These are phyloP conservation scores for Carabus problematicus DNA, from an alignment of 2,888 invertebrate genomes.

Conservation along the genomic window DNA sequence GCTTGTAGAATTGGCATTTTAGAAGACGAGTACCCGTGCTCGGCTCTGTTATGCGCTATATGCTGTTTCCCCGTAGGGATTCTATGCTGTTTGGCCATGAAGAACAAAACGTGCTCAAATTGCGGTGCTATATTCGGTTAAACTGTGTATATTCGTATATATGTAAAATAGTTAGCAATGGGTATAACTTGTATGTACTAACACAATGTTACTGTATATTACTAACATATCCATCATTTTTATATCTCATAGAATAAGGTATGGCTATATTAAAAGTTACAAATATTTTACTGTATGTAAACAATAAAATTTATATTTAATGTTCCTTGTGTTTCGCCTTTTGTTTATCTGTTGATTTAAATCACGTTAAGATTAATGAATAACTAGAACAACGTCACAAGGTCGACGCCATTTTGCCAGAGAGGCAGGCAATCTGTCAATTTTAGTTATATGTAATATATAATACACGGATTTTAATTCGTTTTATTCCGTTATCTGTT, in stretches of 20 bases:
- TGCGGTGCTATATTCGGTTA: conserved; percentile 84
- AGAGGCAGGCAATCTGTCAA: no score
- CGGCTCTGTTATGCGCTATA: conserved; percentile 84
- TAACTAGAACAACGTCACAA: no score
- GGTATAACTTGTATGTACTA: background rate
- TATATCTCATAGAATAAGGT: background rate
- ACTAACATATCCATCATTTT: conserved; percentile 12
- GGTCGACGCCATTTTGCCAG: no score
- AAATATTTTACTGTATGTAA: no score
- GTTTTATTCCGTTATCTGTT: no score
- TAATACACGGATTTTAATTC: no score
- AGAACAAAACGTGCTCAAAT: conserved; percentile 84
- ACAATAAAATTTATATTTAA: no score
- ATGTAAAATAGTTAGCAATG: conserved; percentile 1
- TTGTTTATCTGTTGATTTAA: no score
- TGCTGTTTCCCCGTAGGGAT: conserved; percentile 88
- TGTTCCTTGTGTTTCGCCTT: no score
- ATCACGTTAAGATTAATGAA: no score
- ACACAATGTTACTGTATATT: conserved; percentile 1
- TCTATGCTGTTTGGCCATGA: conserved; percentile 83
- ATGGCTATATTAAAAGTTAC: no score
- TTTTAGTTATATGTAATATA: no score
- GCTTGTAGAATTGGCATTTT: conserved; percentile 87
- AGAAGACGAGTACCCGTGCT: conserved; percentile 86
- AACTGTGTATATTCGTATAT: conserved; percentile 41